A percentile compares a stretch with the other conserved stretches of the same genome.
Conservation (phyloP, 1,140 invertebrate species). For the Bombus vancouverensis region DNA sequence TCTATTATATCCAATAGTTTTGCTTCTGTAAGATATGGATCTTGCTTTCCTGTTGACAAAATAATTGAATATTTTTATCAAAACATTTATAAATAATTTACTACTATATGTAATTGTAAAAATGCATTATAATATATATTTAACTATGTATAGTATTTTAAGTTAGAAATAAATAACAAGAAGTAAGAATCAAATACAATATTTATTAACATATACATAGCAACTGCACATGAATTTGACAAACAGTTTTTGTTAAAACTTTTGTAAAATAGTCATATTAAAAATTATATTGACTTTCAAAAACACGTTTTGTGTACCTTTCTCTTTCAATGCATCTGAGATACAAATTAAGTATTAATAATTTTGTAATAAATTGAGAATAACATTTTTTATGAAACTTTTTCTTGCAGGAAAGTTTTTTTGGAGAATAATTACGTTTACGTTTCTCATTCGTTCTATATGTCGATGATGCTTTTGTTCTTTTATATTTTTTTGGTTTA, state of each 20-base stretch:
- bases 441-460: constrained; percentile 11
- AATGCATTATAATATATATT: not conserved
- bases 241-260: not conserved
- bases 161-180: constrained; percentile 37
- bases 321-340: constrained; percentile 65
- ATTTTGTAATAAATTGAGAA: constrained; percentile 65
- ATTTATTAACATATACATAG: constrained; percentile 52
- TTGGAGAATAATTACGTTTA: constrained; percentile 13
- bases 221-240: constrained; percentile 41
- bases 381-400: not conserved
- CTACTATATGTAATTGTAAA: not conserved
- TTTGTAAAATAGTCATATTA: constrained; percentile 10
- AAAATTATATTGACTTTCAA: not conserved
- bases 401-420: not conserved
- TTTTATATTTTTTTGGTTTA: constrained; percentile 39
- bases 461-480: constrained; percentile 30
- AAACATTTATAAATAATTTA: not conserved
- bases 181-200: constrained; percentile 29
- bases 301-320: constrained; percentile 10
- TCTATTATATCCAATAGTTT: constrained; percentile 86
- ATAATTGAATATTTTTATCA: constrained; percentile 26
- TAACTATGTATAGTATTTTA: not conserved
- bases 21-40: constrained; percentile 86
- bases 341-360: constrained; percentile 71
- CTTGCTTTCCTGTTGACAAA: constrained; percentile 76